Percentiles rank a stretch among this genome's conserved stretches.
These are phyloP conservation scores for Astropecten irregularis DNA, from an alignment of 53 echinoderm and acorn worm species.

Conservation along the genomic window DNA sequence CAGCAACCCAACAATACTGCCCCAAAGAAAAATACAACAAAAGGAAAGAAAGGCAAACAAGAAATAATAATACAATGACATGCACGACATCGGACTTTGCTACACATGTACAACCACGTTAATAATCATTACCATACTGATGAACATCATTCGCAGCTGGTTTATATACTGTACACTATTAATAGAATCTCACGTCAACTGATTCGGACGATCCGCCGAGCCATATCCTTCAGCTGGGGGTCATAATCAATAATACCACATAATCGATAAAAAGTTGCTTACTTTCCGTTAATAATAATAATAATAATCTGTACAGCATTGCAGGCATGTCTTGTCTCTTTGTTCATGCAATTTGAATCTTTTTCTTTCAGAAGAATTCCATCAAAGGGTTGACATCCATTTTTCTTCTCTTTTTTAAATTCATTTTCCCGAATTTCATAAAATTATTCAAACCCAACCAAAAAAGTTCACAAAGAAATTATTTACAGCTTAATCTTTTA, in stretches of 20 bases:
- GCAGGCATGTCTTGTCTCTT: slow-evolving; percentile 25
- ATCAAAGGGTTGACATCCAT: neutral
- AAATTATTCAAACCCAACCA: neutral
- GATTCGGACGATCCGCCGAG: neutral
- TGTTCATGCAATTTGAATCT: slow-evolving; percentile 1
- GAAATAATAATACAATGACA: too few species aligned
- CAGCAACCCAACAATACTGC: too few species aligned
- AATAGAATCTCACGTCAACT: neutral
- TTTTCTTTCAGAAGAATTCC: slow-evolving; percentile 20
- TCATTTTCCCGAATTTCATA: neutral
- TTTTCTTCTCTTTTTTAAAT: neutral
- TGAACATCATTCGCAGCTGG: neutral
- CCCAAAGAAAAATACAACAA: too few species aligned
- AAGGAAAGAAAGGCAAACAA: too few species aligned
- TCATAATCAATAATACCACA: slow-evolving; percentile 16
- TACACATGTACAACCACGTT: too few species aligned
- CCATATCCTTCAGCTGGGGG: neutral
- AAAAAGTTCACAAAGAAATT: neutral
- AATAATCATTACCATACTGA: slow-evolving; percentile 1
- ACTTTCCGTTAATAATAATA: neutral
- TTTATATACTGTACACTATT: neutral
- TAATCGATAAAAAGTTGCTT: neutral
- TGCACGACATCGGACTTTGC: too few species aligned
- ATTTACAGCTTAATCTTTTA: neutral
- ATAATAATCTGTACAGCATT: slow-evolving; percentile 49